These are phyloP conservation scores for Murina feae DNA, from an alignment of 2,113 vertebrate genomes.

Conservation along the genomic window DNA sequence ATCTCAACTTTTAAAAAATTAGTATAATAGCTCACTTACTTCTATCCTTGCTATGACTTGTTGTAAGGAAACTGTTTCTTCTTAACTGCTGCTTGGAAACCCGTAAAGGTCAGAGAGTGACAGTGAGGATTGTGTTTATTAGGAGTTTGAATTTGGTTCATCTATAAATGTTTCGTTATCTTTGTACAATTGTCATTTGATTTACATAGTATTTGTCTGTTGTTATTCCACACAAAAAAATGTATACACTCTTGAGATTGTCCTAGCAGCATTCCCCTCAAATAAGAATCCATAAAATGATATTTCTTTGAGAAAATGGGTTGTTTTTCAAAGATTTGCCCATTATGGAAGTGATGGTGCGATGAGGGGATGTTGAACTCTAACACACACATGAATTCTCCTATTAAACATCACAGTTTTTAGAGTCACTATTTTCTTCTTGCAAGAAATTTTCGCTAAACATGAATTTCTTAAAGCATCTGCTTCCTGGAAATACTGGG, in stretches of 20 bases:
- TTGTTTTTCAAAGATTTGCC: neutral
- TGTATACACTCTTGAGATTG: neutral
- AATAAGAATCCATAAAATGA: neutral
- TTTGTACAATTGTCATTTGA: neutral
- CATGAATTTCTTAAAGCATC: slow-evolving; percentile 7
- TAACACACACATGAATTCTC: neutral
- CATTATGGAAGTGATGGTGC: neutral
- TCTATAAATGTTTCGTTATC: slow-evolving; percentile 7
- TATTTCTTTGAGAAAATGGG: slow-evolving; percentile 21
- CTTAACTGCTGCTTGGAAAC: neutral
- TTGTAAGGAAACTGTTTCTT: neutral
- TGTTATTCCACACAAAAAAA: neutral
- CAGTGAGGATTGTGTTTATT: neutral
- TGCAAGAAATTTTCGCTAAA: neutral
- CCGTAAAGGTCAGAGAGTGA: neutral
- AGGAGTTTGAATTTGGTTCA: neutral
- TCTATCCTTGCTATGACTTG: neutral
- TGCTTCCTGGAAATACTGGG: neutral
- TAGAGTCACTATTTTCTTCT: slow-evolving; percentile 6
- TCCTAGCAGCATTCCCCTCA: neutral
- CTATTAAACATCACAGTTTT: neutral
- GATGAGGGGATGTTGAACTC: neutral
- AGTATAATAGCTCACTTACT: neutral
- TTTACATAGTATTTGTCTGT: neutral
- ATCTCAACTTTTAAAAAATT: neutral